Conservation (phyloP, 2,797 vertebrate species). For the Moxostoma hubbsi region DNA sequence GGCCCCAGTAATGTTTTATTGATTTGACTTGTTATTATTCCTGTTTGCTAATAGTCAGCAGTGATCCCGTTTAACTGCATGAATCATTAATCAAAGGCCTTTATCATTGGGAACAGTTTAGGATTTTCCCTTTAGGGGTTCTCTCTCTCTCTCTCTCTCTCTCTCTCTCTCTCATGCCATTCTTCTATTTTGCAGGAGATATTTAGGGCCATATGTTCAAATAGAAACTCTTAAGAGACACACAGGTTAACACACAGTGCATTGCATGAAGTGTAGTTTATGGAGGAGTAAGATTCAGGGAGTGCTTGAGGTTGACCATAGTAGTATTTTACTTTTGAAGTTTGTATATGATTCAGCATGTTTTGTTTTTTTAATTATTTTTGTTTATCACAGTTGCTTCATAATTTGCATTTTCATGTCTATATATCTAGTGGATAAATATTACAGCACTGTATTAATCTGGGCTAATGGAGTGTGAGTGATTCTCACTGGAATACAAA, state of each 20-base stretch:
- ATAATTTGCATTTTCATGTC: slow-evolving; percentile 22
- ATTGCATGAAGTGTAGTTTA: slow-evolving; percentile 12
- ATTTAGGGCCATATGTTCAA: slow-evolving; percentile 2
- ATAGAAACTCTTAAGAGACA: slow-evolving; percentile 23
- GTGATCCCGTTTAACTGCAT: slow-evolving; percentile 62
- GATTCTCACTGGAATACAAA: neutral
- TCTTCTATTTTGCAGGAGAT: slow-evolving; percentile 36
- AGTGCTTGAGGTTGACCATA: neutral
- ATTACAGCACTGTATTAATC: slow-evolving; percentile 1
- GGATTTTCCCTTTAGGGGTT: slow-evolving; percentile 14
- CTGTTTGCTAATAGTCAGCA: slow-evolving; percentile 51
- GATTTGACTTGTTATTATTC: slow-evolving; percentile 56
- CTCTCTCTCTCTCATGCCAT: slow-evolving; percentile 3
- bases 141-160: neutral
- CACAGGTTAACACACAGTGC: neutral
- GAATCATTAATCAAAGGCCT: slow-evolving; percentile 62
- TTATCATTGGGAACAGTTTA: slow-evolving; percentile 46
- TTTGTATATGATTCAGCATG: slow-evolving; percentile 22
- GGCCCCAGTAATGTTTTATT: slow-evolving; percentile 59
- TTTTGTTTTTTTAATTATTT: neutral
- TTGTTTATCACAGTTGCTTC: neutral
- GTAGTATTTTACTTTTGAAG: neutral
- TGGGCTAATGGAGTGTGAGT: slow-evolving; percentile 4
- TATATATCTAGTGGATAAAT: neutral
- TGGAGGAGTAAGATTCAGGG: neutral